phyloP scores from a whole-genome alignment of 2,797 vertebrate genomes.

The Sparus aurata region DNA sequence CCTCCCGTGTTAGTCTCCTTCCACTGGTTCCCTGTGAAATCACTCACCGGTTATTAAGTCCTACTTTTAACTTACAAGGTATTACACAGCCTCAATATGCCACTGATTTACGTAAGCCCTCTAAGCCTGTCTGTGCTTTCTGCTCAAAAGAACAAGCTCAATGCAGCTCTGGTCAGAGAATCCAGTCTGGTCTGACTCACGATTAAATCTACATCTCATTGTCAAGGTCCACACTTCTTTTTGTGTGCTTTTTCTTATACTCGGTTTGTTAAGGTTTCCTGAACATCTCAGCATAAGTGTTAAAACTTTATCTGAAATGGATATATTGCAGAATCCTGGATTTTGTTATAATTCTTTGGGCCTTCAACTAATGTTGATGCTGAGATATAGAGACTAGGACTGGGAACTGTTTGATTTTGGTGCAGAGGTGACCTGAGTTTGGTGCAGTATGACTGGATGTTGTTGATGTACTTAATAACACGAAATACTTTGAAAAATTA shows the following conservation, averaged over 20 bases:
- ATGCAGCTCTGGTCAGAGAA: neutral
- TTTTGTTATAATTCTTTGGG: too few relatives aligned
- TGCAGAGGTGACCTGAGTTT: too few relatives aligned
- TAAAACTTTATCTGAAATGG: neutral
- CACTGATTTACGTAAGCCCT: slow-evolving; percentile 7
- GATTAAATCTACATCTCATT: neutral
- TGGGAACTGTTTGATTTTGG: too few relatives aligned
- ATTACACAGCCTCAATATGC: slow-evolving; percentile 11
- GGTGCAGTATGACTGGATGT: neutral
- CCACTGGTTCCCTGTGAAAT: slow-evolving; percentile 14
- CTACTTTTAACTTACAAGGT: slow-evolving; percentile 9
- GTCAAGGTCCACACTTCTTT: neutral
- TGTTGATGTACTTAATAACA: too few relatives aligned
- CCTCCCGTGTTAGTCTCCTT: slow-evolving; percentile 17
- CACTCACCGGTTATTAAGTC: slow-evolving; percentile 23
- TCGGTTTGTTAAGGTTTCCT: neutral
- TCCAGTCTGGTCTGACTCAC: neutral
- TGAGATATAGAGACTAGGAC: too few relatives aligned
- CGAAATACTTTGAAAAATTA: too few relatives aligned
- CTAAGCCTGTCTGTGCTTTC: neutral
- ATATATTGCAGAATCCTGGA: neutral
- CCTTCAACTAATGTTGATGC: too few relatives aligned
- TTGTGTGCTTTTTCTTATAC: neutral
- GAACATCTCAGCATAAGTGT: neutral
- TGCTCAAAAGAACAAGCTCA: neutral